These are phyloP conservation scores for Todiramphus chloris DNA, from an alignment of 2,113 vertebrate species.

Conservation along the genomic window DNA sequence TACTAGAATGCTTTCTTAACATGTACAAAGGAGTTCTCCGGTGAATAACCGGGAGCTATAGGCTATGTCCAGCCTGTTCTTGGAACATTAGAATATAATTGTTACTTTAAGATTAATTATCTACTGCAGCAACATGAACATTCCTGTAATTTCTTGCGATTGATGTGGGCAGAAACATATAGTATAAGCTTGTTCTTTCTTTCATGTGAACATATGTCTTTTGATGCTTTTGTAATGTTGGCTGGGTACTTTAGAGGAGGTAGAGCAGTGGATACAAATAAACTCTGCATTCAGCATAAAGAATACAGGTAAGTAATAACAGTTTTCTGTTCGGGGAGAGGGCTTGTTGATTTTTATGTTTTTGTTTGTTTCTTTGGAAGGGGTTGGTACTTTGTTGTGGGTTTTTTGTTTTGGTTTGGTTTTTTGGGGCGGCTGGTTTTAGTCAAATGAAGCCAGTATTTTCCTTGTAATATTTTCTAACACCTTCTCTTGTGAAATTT, in stretches of 20 bases:
- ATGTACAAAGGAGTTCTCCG: neutral
- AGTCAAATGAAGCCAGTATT: neutral
- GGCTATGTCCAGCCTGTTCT: neutral
- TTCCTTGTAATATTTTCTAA: neutral
- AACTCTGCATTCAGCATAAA: neutral
- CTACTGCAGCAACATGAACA: neutral
- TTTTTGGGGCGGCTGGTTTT: neutral
- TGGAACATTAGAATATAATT: neutral
- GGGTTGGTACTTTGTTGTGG: neutral
- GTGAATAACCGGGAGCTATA: neutral
- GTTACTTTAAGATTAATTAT: conserved; percentile 9
- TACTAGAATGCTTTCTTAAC: neutral
- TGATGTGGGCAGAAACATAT: neutral
- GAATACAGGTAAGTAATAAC: neutral
- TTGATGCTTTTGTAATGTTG: neutral
- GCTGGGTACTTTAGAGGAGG: neutral
- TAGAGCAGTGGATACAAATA: neutral
- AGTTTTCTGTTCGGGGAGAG: neutral
- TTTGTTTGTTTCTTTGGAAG: no score
- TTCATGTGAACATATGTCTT: neutral
- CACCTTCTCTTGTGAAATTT: neutral
- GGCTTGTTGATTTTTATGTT: neutral
- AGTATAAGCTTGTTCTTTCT: neutral
- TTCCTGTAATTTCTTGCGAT: neutral
- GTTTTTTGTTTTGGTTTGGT: neutral